A percentile compares a stretch with the other conserved stretches of the same genome.
Evolutionary conservation across 2,888 invertebrate genomes (phyloP).

Genomic region (Microctonus hyperodae): DNA sequence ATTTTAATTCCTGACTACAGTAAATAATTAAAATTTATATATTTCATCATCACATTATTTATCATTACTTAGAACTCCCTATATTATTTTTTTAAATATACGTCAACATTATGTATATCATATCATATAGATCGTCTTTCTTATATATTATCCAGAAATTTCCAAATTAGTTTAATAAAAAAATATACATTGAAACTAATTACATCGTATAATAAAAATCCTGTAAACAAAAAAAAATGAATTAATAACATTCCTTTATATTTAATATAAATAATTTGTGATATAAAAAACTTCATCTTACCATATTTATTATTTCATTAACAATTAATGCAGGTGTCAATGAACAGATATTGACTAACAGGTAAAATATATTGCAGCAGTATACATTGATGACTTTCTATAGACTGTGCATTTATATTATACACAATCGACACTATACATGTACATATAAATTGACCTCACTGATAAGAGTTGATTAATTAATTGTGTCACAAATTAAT

Average conservation of each 20-base stretch:
- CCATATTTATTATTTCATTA: not conserved
- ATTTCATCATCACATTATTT: not conserved
- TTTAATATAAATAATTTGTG: not conserved
- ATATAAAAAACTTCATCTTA: not conserved
- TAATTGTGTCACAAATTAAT: not conserved
- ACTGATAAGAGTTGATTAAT: not conserved
- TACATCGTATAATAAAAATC: not conserved
- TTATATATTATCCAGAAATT: not conserved
- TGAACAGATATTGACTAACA: not conserved
- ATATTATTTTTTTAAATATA: too few species aligned
- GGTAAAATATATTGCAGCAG: not conserved
- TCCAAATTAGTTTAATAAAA: not conserved
- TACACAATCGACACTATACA: not conserved
- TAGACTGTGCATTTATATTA: too few species aligned
- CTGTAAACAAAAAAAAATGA: not conserved
- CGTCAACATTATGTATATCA: not conserved
- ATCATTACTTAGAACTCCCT: too few species aligned
- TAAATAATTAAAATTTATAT: not conserved
- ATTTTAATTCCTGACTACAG: not conserved
- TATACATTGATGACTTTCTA: too few species aligned
- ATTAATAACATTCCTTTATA: too few species aligned
- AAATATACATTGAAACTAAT: not conserved
- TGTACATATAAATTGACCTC: not conserved
- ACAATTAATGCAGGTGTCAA: not conserved
- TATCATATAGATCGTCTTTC: too few species aligned